phyloP scores from a whole-genome alignment of 2,113 vertebrate genomes.

The Amazona guildingii region DNA sequence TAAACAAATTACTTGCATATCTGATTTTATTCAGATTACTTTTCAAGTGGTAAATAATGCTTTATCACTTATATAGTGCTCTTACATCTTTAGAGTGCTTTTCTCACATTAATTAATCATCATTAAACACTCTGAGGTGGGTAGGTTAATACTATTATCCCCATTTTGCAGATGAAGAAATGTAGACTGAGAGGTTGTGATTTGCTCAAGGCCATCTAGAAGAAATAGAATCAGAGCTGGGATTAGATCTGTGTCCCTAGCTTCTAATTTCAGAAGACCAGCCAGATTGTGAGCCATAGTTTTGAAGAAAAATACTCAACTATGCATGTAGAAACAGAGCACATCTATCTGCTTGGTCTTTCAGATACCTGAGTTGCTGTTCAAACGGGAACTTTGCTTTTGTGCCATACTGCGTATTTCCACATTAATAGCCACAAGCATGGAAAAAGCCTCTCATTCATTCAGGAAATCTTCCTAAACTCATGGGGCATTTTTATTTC shows the following conservation, averaged over 20 bases:
- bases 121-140: constrained; percentile 62
- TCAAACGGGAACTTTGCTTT: not conserved
- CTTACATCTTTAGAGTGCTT: constrained; percentile 71
- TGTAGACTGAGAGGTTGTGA: not conserved
- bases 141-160: constrained; percentile 69
- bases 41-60: constrained; percentile 74
- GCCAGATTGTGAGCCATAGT: not conserved
- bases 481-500: not conserved
- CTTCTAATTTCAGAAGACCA: constrained; percentile 44
- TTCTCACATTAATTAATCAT: constrained; percentile 72
- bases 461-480: not conserved
- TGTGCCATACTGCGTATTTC: fast-evolving
- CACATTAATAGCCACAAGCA: not conserved
- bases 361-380: not conserved
- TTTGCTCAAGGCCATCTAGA: constrained; percentile 55
- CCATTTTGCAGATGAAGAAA: constrained; percentile 56
- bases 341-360: not conserved
- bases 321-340: not conserved
- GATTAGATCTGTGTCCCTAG: constrained; percentile 51
- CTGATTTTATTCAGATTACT: constrained; percentile 73
- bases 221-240: constrained; percentile 27
- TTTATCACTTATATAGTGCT: constrained; percentile 71
- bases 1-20: constrained; percentile 72
- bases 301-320: not conserved
- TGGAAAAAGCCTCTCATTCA: not conserved